These are phyloP conservation scores for Characodon lateralis DNA, from an alignment of 2,797 vertebrate genomes.

Conservation along the genomic window DNA sequence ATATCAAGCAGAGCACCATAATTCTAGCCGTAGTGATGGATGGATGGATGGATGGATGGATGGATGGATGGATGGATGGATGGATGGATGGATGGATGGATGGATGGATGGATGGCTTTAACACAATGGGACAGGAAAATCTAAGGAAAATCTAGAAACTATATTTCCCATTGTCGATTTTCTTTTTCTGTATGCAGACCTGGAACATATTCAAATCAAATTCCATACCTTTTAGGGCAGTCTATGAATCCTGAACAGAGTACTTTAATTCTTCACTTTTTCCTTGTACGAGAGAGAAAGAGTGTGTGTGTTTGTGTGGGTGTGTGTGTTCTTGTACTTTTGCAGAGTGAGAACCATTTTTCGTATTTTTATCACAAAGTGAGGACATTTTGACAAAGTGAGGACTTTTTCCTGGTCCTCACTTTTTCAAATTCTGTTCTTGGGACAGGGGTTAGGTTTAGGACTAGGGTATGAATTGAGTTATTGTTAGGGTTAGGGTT, in stretches of 20 bases:
- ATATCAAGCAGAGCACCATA: too few relatives aligned
- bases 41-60: not conserved
- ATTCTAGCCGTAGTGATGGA: not conserved
- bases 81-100: not conserved
- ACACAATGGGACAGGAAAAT: not conserved
- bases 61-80: not conserved
- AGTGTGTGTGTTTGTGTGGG: not conserved
- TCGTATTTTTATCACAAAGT: too few relatives aligned
- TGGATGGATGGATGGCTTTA: not conserved
- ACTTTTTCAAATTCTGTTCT: too few relatives aligned
- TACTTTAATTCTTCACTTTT: conserved; percentile 10
- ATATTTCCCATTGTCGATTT: not conserved
- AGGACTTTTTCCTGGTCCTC: too few relatives aligned
- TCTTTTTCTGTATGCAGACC: not conserved
- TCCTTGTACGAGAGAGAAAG: not conserved
- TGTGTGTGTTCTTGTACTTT: too few relatives aligned
- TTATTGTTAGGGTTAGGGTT: too few relatives aligned
- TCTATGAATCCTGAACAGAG: not conserved
- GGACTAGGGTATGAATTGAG: too few relatives aligned
- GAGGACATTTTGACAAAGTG: too few relatives aligned
- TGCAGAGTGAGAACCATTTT: too few relatives aligned
- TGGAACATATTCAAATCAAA: not conserved
- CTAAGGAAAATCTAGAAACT: too few relatives aligned
- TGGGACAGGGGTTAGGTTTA: too few relatives aligned
- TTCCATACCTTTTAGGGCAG: not conserved